Percentiles rank a stretch among this genome's conserved stretches.
These are phyloP conservation scores for Meriones unguiculatus DNA, from an alignment of 2,113 vertebrate species.

Conservation along the genomic window DNA sequence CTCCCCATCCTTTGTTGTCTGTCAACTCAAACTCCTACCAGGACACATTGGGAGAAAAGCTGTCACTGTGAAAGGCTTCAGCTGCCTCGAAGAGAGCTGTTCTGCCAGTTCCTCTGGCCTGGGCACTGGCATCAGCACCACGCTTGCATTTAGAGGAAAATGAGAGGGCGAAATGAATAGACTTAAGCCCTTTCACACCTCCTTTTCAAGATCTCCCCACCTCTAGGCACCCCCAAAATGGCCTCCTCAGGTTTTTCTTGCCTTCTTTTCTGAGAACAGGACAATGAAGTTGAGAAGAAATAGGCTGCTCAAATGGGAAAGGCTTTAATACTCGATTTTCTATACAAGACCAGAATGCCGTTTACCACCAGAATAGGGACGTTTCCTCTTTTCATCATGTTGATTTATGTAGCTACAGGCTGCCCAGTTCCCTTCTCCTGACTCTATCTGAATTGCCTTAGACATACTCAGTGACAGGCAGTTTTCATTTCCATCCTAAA, in stretches of 20 bases:
- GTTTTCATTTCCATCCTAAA: constrained; percentile 41
- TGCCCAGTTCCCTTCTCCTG: constrained; percentile 53
- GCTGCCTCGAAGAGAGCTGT: constrained; percentile 8
- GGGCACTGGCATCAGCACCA: constrained; percentile 51
- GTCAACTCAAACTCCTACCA: constrained; percentile 65
- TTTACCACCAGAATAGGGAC: background rate
- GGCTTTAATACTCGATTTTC: constrained; percentile 19
- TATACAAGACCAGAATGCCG: constrained; percentile 54
- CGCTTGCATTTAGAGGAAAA: constrained; percentile 71
- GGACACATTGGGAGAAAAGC: constrained; percentile 72
- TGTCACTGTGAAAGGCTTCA: constrained; percentile 69
- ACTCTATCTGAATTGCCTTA: constrained; percentile 43
- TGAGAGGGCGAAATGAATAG: constrained; percentile 75
- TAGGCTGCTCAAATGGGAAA: constrained; percentile 30
- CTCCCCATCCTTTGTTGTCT: constrained; percentile 60
- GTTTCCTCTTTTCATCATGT: constrained; percentile 60
- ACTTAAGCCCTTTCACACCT: constrained; percentile 68
- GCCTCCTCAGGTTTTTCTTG: constrained; percentile 65
- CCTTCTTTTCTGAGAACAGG: constrained; percentile 53
- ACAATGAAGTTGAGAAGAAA: constrained; percentile 58
- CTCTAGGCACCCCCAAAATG: constrained; percentile 63
- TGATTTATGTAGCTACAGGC: constrained; percentile 58
- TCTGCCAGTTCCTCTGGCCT: constrained; percentile 67
- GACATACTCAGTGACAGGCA: constrained; percentile 29
- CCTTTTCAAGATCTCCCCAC: constrained; percentile 72